These are phyloP conservation scores for Bugula neritina DNA, from an alignment of 2,888 invertebrate genomes.

Conservation along the genomic window DNA sequence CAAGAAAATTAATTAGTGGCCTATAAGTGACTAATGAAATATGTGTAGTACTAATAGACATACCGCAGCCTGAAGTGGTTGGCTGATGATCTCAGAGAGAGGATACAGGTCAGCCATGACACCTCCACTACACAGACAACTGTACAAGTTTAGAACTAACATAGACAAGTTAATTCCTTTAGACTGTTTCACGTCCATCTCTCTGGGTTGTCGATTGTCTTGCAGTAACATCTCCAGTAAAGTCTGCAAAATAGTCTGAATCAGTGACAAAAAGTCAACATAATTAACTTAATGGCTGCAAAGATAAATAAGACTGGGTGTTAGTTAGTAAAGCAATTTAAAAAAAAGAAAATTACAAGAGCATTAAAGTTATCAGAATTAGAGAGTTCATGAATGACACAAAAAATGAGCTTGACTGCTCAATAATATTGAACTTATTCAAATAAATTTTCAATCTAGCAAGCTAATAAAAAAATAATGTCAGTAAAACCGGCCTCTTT, in stretches of 20 bases:
- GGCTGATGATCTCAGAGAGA: slow-evolving; percentile 16
- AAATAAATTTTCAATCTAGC: no score
- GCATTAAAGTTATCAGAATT: no score
- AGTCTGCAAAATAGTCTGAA: not conserved
- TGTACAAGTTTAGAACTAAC: slow-evolving; percentile 21
- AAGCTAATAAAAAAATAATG: no score
- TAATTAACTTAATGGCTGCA: no score
- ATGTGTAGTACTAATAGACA: not conserved
- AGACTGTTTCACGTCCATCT: slow-evolving; percentile 21
- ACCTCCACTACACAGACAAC: not conserved
- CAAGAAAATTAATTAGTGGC: no score
- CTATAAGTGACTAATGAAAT: not conserved
- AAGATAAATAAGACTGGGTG: no score
- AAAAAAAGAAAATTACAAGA: no score
- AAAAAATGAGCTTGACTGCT: no score
- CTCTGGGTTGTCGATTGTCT: not conserved
- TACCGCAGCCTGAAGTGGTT: slow-evolving; percentile 11
- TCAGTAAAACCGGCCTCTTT: no score
- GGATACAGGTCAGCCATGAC: slow-evolving; percentile 10
- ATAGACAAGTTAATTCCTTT: slow-evolving; percentile 10
- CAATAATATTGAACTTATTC: no score
- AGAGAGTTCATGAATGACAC: no score
- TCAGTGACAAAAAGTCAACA: not conserved
- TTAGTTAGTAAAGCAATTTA: no score
- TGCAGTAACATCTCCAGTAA: not conserved